Base-by-base conservation (phyloP, 2,888 invertebrate genomes). In the Empis stercorea region DNA sequence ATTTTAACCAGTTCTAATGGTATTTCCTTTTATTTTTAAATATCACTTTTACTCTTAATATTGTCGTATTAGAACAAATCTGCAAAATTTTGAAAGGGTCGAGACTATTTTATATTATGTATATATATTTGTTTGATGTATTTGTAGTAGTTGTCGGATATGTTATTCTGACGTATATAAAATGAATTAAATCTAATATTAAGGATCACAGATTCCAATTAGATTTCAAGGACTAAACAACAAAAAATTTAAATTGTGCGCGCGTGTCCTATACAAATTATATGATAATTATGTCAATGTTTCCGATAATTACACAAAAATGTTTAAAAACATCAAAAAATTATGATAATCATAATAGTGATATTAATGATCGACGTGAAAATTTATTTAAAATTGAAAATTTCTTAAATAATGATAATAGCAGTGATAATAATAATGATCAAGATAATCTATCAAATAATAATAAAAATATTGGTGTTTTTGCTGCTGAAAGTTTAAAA, bases 241-340 rank as follows among this genome's bases (percentile, higher is more conserved):
- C 38, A 51, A 20, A 20, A 20, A 20, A 20, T 20, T 20, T 20
- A 20, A 20, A 20, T 20, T 20, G 23, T 27, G 23, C 23, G 23
- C 34, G 34, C 34, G 34, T n/a, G 34, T 5, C 13, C n/a, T 27
- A 27, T 27, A 20, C 5, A 27, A 27, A 27, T 20, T 27, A 27
- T n/a, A n/a, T n/a, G 20, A 20, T 20, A 20, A 20, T 7, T 27
- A 27, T 27, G 23, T 27, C 23, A 27, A 27, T 54, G 54, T 52
- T 54, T 44, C 54, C 54, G 30, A 47, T 52, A 43, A 44, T 51
- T 20, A 50, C 50, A 27, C 23, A 27, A 27, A 27, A 27, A 27
- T 27, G 23, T 27, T 27, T 27, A 27, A 27, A 27, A 27, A 27
- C 23, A 27, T 7, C 23, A 27, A 27, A 27, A 27, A 27, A 27